Base-by-base conservation (phyloP, 2,113 vertebrate species). In the Talpa occidentalis region DNA sequence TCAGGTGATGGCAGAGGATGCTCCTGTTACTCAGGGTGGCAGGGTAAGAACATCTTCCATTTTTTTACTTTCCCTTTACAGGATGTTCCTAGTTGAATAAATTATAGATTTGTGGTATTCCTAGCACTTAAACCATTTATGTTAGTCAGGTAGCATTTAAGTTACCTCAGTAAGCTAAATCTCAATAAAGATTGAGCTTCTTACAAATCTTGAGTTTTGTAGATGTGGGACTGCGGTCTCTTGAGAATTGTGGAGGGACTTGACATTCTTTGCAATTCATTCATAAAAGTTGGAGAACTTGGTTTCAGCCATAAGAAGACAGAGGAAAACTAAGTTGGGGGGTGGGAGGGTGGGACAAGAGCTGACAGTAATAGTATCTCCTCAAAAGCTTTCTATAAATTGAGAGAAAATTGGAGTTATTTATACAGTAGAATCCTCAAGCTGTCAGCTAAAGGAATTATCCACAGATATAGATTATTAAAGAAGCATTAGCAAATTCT, bases 1-100 rank as follows among this genome's bases (percentile, higher is more conserved):
- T 78, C 60, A 9, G 97, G 97, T 3, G 97, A 94, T 14, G 95
- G 97, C 1, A 98, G 98, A 94, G 95, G 95, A 0, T 99, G 99
- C 26, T 1, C 91, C 19, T 99, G 99, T 97, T 96, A 93, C 10
- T 5, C 97, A 0, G 98, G 93, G n/a, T 99, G 99, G 99, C 99
- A 99, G 98, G 99, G 99, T 99, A 96, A 82, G 98, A 49, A 21
- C 62, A 52, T 60, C 66, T 85, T 83, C 69, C 77, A 87, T 79
- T 11, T 42, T 19, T 87, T 70, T 90, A 22, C 54, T 95, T 93
- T 69, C 14, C 30, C 11, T 42, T 80, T 56, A 73, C 10, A 72
- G 16, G 49, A 14, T 64, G 5, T 72, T 95, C 19, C 9, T 82
- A 47, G 14, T 67, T 86, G 59, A 72, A 19, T 88, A 81, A 76